Percentiles rank a stretch among this genome's conserved stretches.
These are phyloP conservation scores for Monopis laevigella DNA, from an alignment of 2,888 invertebrate genomes.

Conservation along the genomic window DNA sequence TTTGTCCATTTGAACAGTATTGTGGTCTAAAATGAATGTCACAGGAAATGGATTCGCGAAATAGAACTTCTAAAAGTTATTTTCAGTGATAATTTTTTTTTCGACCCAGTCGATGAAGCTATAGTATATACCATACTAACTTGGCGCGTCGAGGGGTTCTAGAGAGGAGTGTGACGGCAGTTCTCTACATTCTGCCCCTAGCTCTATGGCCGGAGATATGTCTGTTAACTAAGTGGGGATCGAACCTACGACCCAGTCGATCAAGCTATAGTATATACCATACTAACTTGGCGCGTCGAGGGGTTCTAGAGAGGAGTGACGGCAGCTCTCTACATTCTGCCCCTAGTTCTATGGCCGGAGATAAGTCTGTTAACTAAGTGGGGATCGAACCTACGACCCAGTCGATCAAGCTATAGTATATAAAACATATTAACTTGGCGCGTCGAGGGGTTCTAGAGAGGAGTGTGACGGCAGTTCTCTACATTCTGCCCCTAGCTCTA, in stretches of 20 bases:
- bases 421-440: conserved; percentile 38
- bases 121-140: too few relatives aligned
- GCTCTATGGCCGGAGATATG: conserved; percentile 40
- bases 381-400: too few relatives aligned
- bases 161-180: conserved; percentile 34
- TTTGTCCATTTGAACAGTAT: too few relatives aligned
- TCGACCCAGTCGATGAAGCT: too few relatives aligned
- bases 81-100: too few relatives aligned
- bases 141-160: conserved; percentile 36
- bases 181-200: conserved; percentile 53
- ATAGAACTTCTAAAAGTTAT: too few relatives aligned
- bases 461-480: conserved; percentile 42
- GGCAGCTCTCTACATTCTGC: conserved; percentile 50
- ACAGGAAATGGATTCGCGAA: too few relatives aligned
- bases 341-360: conserved; percentile 47
- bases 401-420: too few relatives aligned
- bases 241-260: too few relatives aligned
- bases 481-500: conserved; percentile 54
- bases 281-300: conserved; percentile 42
- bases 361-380: conserved; percentile 26
- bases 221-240: conserved; percentile 25
- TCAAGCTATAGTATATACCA: too few relatives aligned
- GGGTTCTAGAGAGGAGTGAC: conserved; percentile 32
- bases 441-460: conserved; percentile 33
- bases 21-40: too few relatives aligned